A percentile compares a stretch with the other conserved stretches of the same genome.
Conservation (phyloP, 1,140 invertebrate species). For the Leptoteleia sp. region DNA sequence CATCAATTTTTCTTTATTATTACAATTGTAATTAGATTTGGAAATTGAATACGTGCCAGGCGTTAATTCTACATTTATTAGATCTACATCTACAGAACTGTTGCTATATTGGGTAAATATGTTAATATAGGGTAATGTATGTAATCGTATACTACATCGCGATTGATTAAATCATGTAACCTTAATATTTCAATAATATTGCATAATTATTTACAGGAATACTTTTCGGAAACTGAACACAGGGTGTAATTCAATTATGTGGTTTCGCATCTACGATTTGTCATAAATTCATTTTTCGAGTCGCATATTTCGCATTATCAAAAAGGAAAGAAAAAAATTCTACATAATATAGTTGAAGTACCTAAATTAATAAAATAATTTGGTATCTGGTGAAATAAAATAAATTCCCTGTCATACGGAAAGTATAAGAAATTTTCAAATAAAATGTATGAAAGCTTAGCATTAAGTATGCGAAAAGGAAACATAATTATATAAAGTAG, state of each 20-base stretch:
- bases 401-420: too few relatives aligned
- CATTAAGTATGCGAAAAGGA: too few relatives aligned
- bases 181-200: constrained; percentile 34
- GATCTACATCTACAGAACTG: too few relatives aligned
- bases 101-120: constrained; percentile 37
- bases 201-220: constrained; percentile 26
- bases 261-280: background rate
- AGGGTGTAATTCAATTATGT: constrained; percentile 1
- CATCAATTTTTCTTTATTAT: background rate
- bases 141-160: constrained; percentile 31
- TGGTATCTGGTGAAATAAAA: too few relatives aligned
- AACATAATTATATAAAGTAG: too few relatives aligned
- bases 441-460: too few relatives aligned
- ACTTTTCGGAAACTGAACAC: constrained; percentile 16
- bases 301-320: too few relatives aligned
- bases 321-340: too few relatives aligned
- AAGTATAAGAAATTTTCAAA: too few relatives aligned
- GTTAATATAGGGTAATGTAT: constrained; percentile 44
- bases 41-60: constrained; percentile 8
- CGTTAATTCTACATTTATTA: constrained; percentile 34
- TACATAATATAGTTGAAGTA: too few relatives aligned
- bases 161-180: constrained; percentile 48
- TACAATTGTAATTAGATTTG: constrained; percentile 2
- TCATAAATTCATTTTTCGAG: background rate
- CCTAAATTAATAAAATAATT: too few relatives aligned